These are phyloP conservation scores for Enteromius viviparus DNA, from an alignment of 2,797 vertebrate genomes.

Conservation along the genomic window DNA sequence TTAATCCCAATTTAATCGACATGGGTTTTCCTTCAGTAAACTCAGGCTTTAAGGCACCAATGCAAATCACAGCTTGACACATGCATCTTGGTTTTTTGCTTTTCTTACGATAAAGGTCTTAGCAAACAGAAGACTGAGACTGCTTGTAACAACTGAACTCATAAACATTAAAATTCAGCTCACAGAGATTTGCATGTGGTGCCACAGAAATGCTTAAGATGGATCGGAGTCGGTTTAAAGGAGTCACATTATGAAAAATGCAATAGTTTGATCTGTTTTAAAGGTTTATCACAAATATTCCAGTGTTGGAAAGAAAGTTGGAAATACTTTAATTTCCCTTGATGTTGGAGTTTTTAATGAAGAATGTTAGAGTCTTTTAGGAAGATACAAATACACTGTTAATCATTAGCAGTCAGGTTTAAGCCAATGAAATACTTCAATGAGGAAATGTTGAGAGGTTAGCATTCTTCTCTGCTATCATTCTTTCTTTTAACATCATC, in stretches of 20 bases:
- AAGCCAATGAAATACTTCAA: background rate
- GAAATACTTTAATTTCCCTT: background rate
- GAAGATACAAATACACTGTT: background rate
- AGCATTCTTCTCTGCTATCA: background rate
- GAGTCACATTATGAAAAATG: background rate
- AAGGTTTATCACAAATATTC: background rate
- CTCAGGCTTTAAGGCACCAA: background rate
- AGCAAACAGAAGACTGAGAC: background rate
- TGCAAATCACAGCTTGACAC: constrained; percentile 12
- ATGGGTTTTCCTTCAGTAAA: background rate
- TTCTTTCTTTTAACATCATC: background rate
- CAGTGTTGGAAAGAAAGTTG: background rate
- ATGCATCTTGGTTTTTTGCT: background rate
- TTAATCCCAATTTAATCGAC: background rate
- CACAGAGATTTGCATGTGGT: background rate
- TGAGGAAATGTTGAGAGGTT: too few species aligned
- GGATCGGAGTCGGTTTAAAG: background rate
- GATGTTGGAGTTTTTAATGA: background rate
- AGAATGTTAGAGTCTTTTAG: too few species aligned
- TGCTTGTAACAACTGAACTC: constrained; percentile 30
- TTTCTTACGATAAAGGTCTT: background rate
- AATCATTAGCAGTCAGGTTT: background rate
- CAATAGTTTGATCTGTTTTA: background rate
- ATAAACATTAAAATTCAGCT: constrained; percentile 9
- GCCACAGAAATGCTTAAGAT: background rate